These are phyloP conservation scores for Rhynchonycteris naso DNA, from an alignment of 2,797 vertebrate species.

Conservation along the genomic window DNA sequence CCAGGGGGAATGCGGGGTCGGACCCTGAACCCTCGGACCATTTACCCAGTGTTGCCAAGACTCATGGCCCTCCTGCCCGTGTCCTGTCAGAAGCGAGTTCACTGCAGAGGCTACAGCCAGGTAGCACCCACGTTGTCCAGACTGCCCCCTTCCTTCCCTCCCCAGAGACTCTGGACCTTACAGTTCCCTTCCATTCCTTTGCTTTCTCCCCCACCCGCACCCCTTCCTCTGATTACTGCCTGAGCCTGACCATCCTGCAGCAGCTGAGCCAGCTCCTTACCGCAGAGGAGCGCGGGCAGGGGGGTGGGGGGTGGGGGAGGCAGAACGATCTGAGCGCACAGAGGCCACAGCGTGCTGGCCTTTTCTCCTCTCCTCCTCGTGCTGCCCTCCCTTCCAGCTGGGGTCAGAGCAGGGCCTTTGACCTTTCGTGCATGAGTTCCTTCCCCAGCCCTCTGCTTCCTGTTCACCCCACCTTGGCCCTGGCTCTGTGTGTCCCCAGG, in stretches of 20 bases:
- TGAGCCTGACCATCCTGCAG: neutral
- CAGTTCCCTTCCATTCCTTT: neutral
- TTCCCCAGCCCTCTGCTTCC: neutral
- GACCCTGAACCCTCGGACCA: constrained; percentile 90
- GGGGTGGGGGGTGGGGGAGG: neutral
- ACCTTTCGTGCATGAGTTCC: neutral
- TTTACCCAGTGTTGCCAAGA: constrained; percentile 91
- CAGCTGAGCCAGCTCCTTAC: neutral
- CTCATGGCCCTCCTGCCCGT: constrained; percentile 92
- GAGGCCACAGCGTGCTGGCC: neutral
- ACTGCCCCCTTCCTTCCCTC: neutral
- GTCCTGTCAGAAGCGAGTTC: constrained; percentile 87
- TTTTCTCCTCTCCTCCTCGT: no score
- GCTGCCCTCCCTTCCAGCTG: neutral
- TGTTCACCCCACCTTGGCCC: neutral
- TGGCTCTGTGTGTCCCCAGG: constrained; percentile 65
- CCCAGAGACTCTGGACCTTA: neutral
- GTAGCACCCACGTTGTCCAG: neutral
- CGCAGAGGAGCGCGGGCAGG: neutral
- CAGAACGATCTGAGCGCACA: neutral
- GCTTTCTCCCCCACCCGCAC: neutral
- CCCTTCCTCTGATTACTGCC: neutral
- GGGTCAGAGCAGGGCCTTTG: neutral
- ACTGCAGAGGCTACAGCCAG: constrained; percentile 86
- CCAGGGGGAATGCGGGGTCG: constrained; percentile 74